A percentile compares a stretch with the other conserved stretches of the same genome.
These are phyloP conservation scores for Diadegma fenestrale DNA, from an alignment of 2,888 invertebrate species.

Conservation along the genomic window DNA sequence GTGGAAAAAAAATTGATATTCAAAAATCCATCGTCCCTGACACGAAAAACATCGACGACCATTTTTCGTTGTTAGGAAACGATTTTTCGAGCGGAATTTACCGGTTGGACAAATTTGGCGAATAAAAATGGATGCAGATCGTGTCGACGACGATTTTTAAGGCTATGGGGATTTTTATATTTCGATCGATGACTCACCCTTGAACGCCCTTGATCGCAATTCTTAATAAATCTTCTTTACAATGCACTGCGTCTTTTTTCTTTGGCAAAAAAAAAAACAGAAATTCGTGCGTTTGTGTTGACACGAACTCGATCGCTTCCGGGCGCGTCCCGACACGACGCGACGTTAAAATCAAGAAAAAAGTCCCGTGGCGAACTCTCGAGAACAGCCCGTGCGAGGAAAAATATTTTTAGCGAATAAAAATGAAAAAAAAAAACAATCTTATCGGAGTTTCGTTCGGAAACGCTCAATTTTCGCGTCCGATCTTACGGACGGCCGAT, in stretches of 20 bases:
- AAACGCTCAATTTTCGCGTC: not conserved
- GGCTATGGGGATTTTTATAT: conserved; percentile 44
- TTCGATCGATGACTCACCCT: conserved; percentile 71
- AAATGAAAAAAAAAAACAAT: not conserved
- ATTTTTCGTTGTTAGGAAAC: not conserved
- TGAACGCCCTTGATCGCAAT: conserved; percentile 53
- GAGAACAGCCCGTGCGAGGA: not conserved
- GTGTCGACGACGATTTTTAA: not conserved
- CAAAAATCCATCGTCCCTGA: not conserved
- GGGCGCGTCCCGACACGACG: not conserved
- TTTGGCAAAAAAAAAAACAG: not conserved
- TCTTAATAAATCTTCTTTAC: conserved; percentile 58
- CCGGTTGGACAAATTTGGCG: not conserved
- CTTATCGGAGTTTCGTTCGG: not conserved
- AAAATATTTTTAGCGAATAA: not conserved
- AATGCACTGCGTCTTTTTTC: not conserved
- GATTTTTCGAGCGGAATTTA: not conserved
- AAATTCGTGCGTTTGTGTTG: not conserved
- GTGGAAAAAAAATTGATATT: not conserved
- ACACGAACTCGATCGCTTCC: not conserved
- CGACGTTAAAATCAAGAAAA: not conserved
- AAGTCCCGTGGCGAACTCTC: not conserved
- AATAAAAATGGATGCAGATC: not conserved
- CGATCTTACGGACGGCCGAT: conserved; percentile 65
- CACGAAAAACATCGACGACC: no score